Percentiles rank a stretch among this genome's conserved stretches.
These are phyloP conservation scores for Armadillidium nasatum DNA, from an alignment of 1,140 invertebrate genomes.

Conservation along the genomic window DNA sequence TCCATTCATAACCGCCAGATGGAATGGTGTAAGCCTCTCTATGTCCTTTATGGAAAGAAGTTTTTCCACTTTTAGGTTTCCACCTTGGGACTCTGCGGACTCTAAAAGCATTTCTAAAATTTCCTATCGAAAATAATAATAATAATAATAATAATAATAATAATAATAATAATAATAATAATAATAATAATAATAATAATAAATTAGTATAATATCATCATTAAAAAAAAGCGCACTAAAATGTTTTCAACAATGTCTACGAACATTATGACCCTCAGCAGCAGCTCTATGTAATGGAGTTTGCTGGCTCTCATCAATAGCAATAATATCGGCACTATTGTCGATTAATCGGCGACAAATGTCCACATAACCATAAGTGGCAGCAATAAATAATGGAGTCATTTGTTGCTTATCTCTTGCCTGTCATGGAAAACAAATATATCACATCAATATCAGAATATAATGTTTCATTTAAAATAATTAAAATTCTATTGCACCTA, in stretches of 20 bases:
- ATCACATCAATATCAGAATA: too few relatives aligned
- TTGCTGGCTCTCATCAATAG: conserved; percentile 50
- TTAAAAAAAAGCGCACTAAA: not conserved
- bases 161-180: not conserved
- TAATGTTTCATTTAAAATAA: too few relatives aligned
- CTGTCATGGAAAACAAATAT: conserved; percentile 44
- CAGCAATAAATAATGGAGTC: conserved; percentile 53
- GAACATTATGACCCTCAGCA: conserved; percentile 48
- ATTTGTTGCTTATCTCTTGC: conserved; percentile 52
- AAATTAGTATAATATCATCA: not conserved
- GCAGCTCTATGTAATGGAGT: conserved; percentile 52
- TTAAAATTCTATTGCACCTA: too few relatives aligned
- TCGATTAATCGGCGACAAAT: conserved; percentile 50
- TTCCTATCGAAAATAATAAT: conserved; percentile 21
- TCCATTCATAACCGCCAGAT: conserved; percentile 52
- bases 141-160: conserved; percentile 6
- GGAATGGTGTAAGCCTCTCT: conserved; percentile 50
- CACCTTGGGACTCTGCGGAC: conserved; percentile 33
- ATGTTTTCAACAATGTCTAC: conserved; percentile 44
- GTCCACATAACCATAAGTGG: conserved; percentile 50
- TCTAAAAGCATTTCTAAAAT: conserved; percentile 34
- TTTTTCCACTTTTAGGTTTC: conserved; percentile 39
- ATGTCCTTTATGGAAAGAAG: conserved; percentile 51
- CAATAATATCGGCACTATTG: conserved; percentile 48
- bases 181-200: not conserved